phyloP scores from a whole-genome alignment of 2,888 invertebrate species.

The Tethea ocularis region DNA sequence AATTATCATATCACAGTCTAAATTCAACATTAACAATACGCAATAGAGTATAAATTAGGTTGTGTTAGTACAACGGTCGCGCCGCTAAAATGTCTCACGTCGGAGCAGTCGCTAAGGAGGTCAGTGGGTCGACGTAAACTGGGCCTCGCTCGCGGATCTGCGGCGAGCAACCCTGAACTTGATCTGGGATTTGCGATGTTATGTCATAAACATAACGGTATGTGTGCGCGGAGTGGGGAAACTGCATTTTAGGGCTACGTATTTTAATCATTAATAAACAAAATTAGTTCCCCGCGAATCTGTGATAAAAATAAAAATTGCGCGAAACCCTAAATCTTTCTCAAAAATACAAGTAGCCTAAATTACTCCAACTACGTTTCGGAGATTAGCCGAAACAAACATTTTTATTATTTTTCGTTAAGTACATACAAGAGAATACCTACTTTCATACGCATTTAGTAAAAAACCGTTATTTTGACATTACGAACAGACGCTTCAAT shows the following conservation, averaged over 20 bases:
- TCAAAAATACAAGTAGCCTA: too few species aligned
- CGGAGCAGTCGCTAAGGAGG: constrained; percentile 35
- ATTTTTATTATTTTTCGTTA: too few species aligned
- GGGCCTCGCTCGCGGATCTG: constrained; percentile 51
- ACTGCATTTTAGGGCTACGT: background rate
- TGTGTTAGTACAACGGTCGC: background rate
- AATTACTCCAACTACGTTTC: too few species aligned
- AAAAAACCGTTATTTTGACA: too few species aligned
- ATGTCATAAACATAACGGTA: constrained; percentile 35
- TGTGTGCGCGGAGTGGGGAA: background rate
- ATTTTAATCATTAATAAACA: too few species aligned
- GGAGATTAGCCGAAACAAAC: too few species aligned
- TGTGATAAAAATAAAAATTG: too few species aligned
- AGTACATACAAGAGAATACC: too few species aligned
- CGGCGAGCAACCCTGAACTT: constrained; percentile 74
- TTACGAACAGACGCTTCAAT: too few species aligned
- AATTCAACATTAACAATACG: background rate
- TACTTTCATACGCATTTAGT: too few species aligned
- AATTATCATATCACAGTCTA: background rate
- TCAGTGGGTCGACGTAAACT: constrained; percentile 53
- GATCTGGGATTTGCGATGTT: constrained; percentile 51
- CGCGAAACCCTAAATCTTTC: too few species aligned
- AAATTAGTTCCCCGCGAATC: too few species aligned
- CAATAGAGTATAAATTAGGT: background rate
- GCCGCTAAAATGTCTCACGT: constrained; percentile 22